phyloP scores from a whole-genome alignment of 2,113 vertebrate species.

The Hemichromis elongatus region DNA sequence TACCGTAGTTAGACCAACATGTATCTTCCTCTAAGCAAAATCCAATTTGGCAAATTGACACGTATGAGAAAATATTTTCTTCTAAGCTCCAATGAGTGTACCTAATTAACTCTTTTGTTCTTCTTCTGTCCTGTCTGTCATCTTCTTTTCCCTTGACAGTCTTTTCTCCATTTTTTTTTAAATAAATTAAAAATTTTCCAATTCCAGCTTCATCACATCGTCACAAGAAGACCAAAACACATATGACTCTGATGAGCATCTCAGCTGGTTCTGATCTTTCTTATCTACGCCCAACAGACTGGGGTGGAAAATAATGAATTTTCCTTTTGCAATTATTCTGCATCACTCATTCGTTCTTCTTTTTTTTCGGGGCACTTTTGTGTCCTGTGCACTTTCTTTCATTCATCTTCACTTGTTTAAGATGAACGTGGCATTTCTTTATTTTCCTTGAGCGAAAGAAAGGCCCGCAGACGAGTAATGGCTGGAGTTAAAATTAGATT shows the following conservation, averaged over 20 bases:
- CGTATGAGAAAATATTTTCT: constrained; percentile 18
- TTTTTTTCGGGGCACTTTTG: constrained; percentile 1
- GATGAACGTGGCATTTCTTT: not conserved
- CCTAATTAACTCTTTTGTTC: not conserved
- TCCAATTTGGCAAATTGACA: constrained; percentile 10
- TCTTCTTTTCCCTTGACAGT: not conserved
- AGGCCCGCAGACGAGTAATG: not conserved
- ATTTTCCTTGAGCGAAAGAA: not conserved
- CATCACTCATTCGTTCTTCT: not conserved
- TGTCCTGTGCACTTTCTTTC: not conserved
- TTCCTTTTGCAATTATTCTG: not conserved
- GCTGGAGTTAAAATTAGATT: not conserved
- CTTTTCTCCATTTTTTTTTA: not conserved
- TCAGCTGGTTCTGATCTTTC: constrained; percentile 39
- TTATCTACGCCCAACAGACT: constrained; percentile 59
- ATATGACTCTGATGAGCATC: constrained; percentile 36
- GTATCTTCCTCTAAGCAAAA: constrained; percentile 11
- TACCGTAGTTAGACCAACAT: not conserved
- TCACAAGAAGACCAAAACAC: not conserved
- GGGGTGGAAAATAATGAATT: constrained; percentile 34
- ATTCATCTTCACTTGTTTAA: not conserved
- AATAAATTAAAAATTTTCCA: not conserved
- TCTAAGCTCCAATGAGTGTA: not conserved
- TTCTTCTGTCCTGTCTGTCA: not conserved
- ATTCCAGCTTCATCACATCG: not conserved